Conservation (phyloP, 2,888 invertebrate species). For the Agelastica alni region DNA sequence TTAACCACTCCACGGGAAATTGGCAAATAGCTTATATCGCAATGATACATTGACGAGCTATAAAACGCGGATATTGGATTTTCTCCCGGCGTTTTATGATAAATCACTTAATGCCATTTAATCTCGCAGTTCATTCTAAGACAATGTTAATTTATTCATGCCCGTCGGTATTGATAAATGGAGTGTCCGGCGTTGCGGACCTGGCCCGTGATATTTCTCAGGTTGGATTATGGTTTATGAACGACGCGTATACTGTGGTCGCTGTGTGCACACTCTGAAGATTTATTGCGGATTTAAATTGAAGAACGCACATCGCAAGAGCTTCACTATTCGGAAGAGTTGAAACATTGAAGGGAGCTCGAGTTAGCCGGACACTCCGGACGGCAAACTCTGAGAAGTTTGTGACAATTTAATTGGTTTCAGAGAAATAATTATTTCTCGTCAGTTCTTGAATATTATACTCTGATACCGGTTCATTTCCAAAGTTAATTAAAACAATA, state of each 20-base stretch:
- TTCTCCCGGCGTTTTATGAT: slow-evolving; percentile 50
- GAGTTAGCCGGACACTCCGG: background rate
- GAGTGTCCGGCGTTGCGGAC: slow-evolving; percentile 46
- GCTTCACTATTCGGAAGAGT: background rate
- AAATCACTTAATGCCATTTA: slow-evolving; percentile 52
- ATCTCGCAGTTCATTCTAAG: slow-evolving; percentile 49
- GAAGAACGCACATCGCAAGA: slow-evolving; percentile 29
- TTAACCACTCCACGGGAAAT: slow-evolving; percentile 19
- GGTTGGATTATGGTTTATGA: slow-evolving; percentile 35
- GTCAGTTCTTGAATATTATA: background rate
- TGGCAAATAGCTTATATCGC: slow-evolving; percentile 24
- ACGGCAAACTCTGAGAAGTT: slow-evolving; percentile 4
- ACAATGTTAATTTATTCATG: slow-evolving; percentile 53
- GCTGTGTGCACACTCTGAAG: slow-evolving; percentile 8
- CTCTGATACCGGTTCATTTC: background rate
- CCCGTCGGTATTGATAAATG: slow-evolving; percentile 51
- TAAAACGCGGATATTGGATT: slow-evolving; percentile 51
- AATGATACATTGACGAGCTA: slow-evolving; percentile 36
- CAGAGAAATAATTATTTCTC: slow-evolving; percentile 2
- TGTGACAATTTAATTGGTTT: slow-evolving; percentile 5
- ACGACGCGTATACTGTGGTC: slow-evolving; percentile 10
- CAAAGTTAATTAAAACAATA: background rate
- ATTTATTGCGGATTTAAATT: slow-evolving; percentile 37
- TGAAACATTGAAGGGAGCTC: background rate
- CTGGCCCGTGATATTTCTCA: slow-evolving; percentile 43